Evolutionary conservation across 2,113 vertebrate genomes (phyloP), one percentile per base, ranked within the genome.

Genomic region (Mesitornis unicolor): DNA sequence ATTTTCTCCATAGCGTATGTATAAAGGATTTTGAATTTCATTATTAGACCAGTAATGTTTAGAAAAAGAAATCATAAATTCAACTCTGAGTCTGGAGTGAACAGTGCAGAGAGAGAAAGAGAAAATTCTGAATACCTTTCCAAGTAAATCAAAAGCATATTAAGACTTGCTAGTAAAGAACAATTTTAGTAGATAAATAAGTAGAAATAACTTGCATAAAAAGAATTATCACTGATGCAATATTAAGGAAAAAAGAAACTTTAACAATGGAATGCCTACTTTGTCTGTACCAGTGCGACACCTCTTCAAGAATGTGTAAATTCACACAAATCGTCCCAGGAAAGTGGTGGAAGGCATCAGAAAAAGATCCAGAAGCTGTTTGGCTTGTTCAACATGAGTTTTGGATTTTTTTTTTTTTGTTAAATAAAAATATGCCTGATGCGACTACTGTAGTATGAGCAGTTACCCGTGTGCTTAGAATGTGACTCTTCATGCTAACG

Each of bases 391-490:
- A 40, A 86, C 16, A 28, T 24, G 74, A 28, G 5, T 45, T 50
- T n/a, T 3, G 2, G 2, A 11, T 9, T 36, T n/a, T 38, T 64
- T 57, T 63, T 63, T 21, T 2, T 25, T 54, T 36, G 5, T 16
- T 71, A 33, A 48, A 59, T 36, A 71, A 75, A 83, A 83, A 54
- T 20, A 42, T 24, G 18, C 40, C 17, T 25, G 28, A 26, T 28
- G 3, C 9, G 29, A 51, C 6, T 26, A 43, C 13, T 11, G 24
- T 40, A 81, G 48, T 20, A 56, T 0, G 0, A 80, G n/a, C 7
- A 38, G 42, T 89, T 53, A 74, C 15, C 13, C 7, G 6, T 9
- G 14, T 2, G 2, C 45, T 20, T 33, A 54, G 33, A 90, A 76
- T 4, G 2, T 9, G 14, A 69, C 9, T 40, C 65, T 38, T 79